These are phyloP conservation scores for Diabrotica balteata DNA, from an alignment of 2,888 invertebrate genomes.

Conservation along the genomic window DNA sequence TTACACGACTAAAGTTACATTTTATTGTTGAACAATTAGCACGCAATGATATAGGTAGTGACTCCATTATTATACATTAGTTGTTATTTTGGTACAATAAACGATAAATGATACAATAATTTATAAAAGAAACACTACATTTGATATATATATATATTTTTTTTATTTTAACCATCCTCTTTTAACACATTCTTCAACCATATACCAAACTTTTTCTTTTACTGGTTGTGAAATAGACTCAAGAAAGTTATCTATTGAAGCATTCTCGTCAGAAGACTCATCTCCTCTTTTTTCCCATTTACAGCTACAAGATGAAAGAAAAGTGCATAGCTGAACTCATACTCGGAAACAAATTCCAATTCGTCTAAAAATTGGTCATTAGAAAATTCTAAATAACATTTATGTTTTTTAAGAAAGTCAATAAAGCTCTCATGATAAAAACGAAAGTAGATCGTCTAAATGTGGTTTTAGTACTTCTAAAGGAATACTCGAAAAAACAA, in stretches of 20 bases:
- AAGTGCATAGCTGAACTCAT: slow-evolving; percentile 57
- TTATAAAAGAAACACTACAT: too few relatives aligned
- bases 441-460: slow-evolving; percentile 59
- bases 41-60: too few relatives aligned
- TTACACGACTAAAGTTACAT: too few relatives aligned
- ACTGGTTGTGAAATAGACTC: slow-evolving; percentile 30
- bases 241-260: neutral
- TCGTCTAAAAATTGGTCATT: slow-evolving; percentile 56
- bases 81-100: too few relatives aligned
- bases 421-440: slow-evolving; percentile 62
- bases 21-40: too few relatives aligned
- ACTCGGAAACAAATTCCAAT: slow-evolving; percentile 51
- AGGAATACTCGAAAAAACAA: slow-evolving; percentile 63
- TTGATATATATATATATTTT: too few relatives aligned
- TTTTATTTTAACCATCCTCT: slow-evolving; percentile 39
- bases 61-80: too few relatives aligned
- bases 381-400: slow-evolving; percentile 52
- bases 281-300: slow-evolving; percentile 30
- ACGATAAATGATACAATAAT: too few relatives aligned
- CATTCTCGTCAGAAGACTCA: neutral
- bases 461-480: slow-evolving; percentile 54
- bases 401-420: slow-evolving; percentile 50
- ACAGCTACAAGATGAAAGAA: slow-evolving; percentile 50
- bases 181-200: slow-evolving; percentile 40
- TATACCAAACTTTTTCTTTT: slow-evolving; percentile 40